Evolutionary conservation across 2,888 invertebrate species (phyloP), one percentile per base, ranked within the genome.

Genomic region (Rhimphoctona megacephalus): DNA sequence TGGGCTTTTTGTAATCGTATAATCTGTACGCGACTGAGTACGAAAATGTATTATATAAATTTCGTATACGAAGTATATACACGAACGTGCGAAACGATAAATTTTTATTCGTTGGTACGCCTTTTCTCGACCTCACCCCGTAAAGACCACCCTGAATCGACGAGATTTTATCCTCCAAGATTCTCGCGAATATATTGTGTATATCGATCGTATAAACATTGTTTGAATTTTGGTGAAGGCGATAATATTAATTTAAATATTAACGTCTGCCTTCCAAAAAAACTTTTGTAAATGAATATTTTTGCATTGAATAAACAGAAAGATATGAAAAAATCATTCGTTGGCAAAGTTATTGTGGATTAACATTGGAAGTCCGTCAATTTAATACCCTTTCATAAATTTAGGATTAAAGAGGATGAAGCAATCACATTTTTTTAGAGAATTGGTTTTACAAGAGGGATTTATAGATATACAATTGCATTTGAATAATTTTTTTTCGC

Each of bases 41-140:
- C 78, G 25, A 78, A 78, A 67, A 52, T 67, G 49, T 19, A 67
- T 36, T 57, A 39, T 61, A 61, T 70, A 70, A 43, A 80, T 70
- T 30, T 67, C n/a, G 7, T 54, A 17, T 33, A 39, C 33, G 6
- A 36, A 54, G n/a, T 54, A n/a, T 25, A 39, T 61, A 67, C 22
- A 52, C 19, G 52, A 61, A 19, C 66, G 39, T n/a, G 61, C 77
- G 64, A 77, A 30, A 43, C 57, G 46, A 80, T 57, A 69, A 80
- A 80, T 43, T 80, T 43, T 43, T 43, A 70, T 70, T 49, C n/a
- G 43, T 39, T 67, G 17, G 17, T 49, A 19, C 19, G 25, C 69
- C 70, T 70, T 79, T 57, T 54, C 30, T 25, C 17, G 43, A 70
- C 30, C 30, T 66, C 30, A 54, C 9, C 39, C 43, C 22, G 9